Percentiles rank a stretch among this genome's conserved stretches.
These are phyloP conservation scores for Macrotrachela quadricornifera DNA, from an alignment of 1,140 invertebrate genomes.

Conservation along the genomic window DNA sequence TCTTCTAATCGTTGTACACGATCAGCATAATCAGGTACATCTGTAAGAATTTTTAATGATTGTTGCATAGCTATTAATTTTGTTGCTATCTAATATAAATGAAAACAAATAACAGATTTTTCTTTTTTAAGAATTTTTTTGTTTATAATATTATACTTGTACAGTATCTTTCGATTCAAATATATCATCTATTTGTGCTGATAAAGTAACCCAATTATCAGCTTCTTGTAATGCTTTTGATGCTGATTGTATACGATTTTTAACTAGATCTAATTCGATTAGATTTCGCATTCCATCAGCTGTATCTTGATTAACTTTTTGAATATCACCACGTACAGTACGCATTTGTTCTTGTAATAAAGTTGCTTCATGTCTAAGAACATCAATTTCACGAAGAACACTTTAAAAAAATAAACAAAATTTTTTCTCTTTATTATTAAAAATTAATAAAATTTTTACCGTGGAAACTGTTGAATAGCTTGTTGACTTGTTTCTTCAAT, in stretches of 20 bases:
- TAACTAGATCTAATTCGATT: conserved; percentile 55
- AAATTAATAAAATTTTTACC: conserved; percentile 8
- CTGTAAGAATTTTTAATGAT: conserved; percentile 44
- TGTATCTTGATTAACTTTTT: conserved; percentile 57
- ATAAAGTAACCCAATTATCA: conserved; percentile 70
- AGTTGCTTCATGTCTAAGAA: conserved; percentile 51
- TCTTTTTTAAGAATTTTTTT: neutral
- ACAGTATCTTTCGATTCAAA: conserved; percentile 30
- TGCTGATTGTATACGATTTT: conserved; percentile 49
- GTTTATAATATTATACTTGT: neutral
- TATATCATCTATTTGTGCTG: conserved; percentile 50
- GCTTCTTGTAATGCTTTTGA: conserved; percentile 54
- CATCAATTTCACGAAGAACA: conserved; percentile 56
- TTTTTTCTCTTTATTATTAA: neutral
- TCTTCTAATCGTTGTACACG: conserved; percentile 61
- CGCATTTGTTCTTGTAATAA: conserved; percentile 53
- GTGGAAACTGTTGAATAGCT: conserved; percentile 52
- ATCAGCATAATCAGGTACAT: conserved; percentile 57
- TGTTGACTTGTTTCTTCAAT: conserved; percentile 70
- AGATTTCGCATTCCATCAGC: conserved; percentile 50
- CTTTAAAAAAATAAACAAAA: conserved; percentile 23
- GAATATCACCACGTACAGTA: conserved; percentile 54
- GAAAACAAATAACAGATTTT: conserved; percentile 10
- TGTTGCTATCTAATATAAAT: conserved; percentile 34
- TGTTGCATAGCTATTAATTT: conserved; percentile 59